These are phyloP conservation scores for Yoshiicerus persimilis DNA, from an alignment of 1,140 invertebrate genomes.

Conservation along the genomic window DNA sequence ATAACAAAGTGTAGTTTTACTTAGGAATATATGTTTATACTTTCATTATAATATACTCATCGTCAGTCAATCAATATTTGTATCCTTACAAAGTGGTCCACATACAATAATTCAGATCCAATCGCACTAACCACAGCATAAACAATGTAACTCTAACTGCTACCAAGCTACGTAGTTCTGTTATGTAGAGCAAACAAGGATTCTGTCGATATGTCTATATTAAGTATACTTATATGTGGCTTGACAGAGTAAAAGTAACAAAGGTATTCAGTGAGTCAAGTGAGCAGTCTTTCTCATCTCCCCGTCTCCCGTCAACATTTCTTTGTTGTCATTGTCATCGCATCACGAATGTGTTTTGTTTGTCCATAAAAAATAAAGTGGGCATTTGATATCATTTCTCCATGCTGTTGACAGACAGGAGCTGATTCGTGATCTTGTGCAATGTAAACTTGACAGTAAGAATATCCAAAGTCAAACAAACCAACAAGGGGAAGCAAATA, in stretches of 20 bases:
- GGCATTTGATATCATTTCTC: conserved; percentile 20
- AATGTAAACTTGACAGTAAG: not conserved
- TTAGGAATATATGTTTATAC: too few relatives aligned
- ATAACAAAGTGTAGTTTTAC: too few relatives aligned
- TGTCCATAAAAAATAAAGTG: conserved; percentile 1
- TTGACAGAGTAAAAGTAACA: not conserved
- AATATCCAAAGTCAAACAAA: not conserved
- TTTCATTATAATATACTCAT: too few relatives aligned
- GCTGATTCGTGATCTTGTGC: conserved; percentile 11
- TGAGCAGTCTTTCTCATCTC: not conserved
- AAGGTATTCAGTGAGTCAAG: not conserved
- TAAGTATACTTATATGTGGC: too few relatives aligned
- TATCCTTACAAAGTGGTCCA: too few relatives aligned
- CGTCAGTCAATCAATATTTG: too few relatives aligned
- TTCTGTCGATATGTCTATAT: too few relatives aligned
- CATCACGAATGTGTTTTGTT: conserved; percentile 4
- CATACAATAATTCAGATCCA: too few relatives aligned
- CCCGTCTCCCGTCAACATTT: not conserved
- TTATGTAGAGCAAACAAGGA: too few relatives aligned
- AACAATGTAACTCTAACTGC: too few relatives aligned
- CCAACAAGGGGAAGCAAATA: not conserved
- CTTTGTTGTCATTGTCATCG: conserved; percentile 17
- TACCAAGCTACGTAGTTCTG: too few relatives aligned
- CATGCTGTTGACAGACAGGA: conserved; percentile 2
- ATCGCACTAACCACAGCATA: too few relatives aligned